Evolutionary conservation across 2,797 vertebrate genomes (phyloP), one percentile per base, ranked within the genome.

Genomic region (Phalanger gymnotis): DNA sequence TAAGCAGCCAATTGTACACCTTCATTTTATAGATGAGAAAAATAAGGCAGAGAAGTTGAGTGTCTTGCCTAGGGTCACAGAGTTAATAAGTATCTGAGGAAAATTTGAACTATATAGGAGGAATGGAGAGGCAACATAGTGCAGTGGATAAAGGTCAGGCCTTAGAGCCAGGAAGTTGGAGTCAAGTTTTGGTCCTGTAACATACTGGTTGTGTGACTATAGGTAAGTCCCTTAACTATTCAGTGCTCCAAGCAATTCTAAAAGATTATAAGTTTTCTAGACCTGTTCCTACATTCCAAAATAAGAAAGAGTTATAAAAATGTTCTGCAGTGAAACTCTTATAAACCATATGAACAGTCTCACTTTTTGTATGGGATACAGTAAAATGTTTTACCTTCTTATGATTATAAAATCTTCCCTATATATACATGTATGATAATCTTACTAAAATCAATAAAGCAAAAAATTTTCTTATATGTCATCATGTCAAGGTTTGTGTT

Each of bases 261-360:
- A 73, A 40, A 40, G 19, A 73, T 73, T 66, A 66, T 66, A n/a
- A 66, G 34, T n/a, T 73, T 22, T 73, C 19, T 40, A 61, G 58
- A 34, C 3, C 13, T 61, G 54, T 31, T 13, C 58, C 89, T 90
- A 54, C 73, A 52, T 87, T 40, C 34, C 54, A 61, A 90, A 91
- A 91, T 58, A 92, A 91, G 40, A 92, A 95, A 27, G 40, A 56
- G 47, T 66, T 94, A 91, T 28, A 56, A 90, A 31, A n/a, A 95
- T 51, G 92, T 92, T 91, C 81, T 91, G 93, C 55, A 54, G 91
- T 93, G 56, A 90, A 96, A 94, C n/a, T 40, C 91, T 94, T 51
- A 90, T 93, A 54, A 92, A 54, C 14, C 56, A 54, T 51, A 53
- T 92, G 51, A 52, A 40, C 47, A 73, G 55, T 93, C 11, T 53